Evolutionary conservation across 2,888 invertebrate genomes (phyloP).

Genomic region (Sicus ferrugineus): DNA sequence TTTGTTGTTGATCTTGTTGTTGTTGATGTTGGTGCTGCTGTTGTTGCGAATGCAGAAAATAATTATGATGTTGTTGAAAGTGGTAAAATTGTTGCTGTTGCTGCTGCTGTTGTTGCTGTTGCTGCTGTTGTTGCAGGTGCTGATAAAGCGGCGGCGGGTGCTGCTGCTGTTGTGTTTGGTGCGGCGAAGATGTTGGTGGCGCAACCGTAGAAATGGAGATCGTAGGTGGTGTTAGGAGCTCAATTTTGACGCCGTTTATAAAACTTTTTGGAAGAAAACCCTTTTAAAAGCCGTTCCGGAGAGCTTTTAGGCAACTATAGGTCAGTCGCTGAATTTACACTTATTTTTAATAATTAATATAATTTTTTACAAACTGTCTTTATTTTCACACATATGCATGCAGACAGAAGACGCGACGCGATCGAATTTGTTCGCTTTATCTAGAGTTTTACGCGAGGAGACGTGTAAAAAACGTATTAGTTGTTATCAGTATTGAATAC

Average conservation of each 20-base stretch:
- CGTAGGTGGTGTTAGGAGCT: slow-evolving; percentile 63
- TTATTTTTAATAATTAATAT: background rate
- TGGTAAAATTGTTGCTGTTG: slow-evolving; percentile 60
- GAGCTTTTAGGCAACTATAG: slow-evolving; percentile 14
- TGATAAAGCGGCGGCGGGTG: slow-evolving; percentile 66
- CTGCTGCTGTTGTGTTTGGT: slow-evolving; percentile 61
- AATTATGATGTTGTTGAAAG: slow-evolving; percentile 54
- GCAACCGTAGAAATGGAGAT: slow-evolving; percentile 62
- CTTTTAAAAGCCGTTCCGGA: slow-evolving; percentile 11
- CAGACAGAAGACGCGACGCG: slow-evolving; percentile 20
- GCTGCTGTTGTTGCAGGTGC: slow-evolving; percentile 66
- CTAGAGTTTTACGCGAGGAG: background rate
- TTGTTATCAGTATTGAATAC: slow-evolving; percentile 3
- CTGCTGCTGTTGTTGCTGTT: slow-evolving; percentile 63
- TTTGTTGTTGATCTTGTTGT: slow-evolving; percentile 52
- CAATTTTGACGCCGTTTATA: slow-evolving; percentile 62
- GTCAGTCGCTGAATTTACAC: slow-evolving; percentile 7
- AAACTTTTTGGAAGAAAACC: slow-evolving; percentile 33
- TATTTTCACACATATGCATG: slow-evolving; percentile 24
- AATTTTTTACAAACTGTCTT: slow-evolving; percentile 8
- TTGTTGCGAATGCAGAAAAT: slow-evolving; percentile 47
- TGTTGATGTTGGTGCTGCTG: slow-evolving; percentile 48
- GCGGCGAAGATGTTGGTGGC: slow-evolving; percentile 51
- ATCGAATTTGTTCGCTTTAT: background rate
- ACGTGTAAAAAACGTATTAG: slow-evolving; percentile 9